Evolutionary conservation across 2,113 vertebrate species (phyloP).

Genomic region (Dipodomys stephensi): DNA sequence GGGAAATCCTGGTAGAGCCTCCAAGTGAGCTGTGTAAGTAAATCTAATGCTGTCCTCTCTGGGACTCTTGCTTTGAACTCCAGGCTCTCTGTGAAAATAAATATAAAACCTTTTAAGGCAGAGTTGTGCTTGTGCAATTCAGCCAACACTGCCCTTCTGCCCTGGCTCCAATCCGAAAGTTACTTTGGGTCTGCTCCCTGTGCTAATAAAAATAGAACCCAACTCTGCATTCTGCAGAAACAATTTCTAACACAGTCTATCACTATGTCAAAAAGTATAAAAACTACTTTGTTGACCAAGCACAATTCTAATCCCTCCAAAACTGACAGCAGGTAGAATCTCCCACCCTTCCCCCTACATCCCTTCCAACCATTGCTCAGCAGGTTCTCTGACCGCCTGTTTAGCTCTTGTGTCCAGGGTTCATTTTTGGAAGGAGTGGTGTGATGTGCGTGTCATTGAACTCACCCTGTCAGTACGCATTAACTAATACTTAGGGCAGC

Average conservation of each 20-base stretch:
- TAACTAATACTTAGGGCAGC: conserved; percentile 19
- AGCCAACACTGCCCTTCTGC: background rate
- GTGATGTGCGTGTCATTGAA: background rate
- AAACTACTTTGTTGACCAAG: background rate
- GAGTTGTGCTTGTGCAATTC: background rate
- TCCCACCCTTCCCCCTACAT: background rate
- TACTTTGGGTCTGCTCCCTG: background rate
- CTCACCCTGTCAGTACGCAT: background rate
- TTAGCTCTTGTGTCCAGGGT: background rate
- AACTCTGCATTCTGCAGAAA: background rate
- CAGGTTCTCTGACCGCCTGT: background rate
- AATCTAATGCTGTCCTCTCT: background rate
- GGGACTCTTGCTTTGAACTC: background rate
- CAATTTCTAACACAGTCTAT: background rate
- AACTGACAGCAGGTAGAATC: rapidly evolving
- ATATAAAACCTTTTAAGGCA: background rate
- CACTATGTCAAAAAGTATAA: background rate
- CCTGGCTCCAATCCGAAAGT: background rate
- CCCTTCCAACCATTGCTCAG: rapidly evolving
- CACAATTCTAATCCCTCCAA: background rate
- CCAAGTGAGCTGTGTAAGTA: too few relatives aligned
- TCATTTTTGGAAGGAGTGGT: background rate
- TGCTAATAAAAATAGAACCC: background rate
- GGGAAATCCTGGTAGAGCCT: too few relatives aligned
- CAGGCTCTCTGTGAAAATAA: background rate